Evolutionary conservation across 2,888 invertebrate species (phyloP).

Genomic region (Synergus umbraculus): DNA sequence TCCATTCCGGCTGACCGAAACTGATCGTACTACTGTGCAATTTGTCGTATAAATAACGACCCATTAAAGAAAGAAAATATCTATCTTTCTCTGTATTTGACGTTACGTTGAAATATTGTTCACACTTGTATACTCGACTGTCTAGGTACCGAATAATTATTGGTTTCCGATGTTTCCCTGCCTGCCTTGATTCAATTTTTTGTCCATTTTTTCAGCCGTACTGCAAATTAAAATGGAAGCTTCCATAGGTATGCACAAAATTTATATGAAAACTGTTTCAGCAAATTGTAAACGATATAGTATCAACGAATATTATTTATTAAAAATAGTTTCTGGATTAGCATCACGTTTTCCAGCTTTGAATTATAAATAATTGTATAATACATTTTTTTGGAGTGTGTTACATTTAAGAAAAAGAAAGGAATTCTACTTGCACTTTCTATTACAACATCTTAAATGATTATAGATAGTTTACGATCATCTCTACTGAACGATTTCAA

Average conservation of each 20-base stretch:
- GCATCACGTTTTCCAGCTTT: too few relatives aligned
- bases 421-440: background rate
- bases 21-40: slow-evolving; percentile 29
- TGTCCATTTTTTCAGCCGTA: background rate
- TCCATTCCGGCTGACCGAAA: slow-evolving; percentile 22
- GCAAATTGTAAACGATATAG: background rate
- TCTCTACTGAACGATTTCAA: background rate
- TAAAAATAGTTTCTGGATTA: background rate
- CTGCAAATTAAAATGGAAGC: slow-evolving; percentile 12
- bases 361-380: too few relatives aligned
- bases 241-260: background rate
- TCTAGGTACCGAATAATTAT: slow-evolving; percentile 27
- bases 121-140: slow-evolving; percentile 17
- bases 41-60: slow-evolving; percentile 39
- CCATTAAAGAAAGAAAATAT: slow-evolving; percentile 37
- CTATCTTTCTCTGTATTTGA: slow-evolving; percentile 35
- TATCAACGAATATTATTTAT: background rate
- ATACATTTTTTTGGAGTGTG: too few relatives aligned
- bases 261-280: background rate
- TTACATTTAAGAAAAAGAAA: background rate
- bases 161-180: slow-evolving; percentile 12
- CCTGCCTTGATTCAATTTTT: background rate
- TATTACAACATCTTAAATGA: background rate
- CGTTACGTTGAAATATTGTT: slow-evolving; percentile 37
- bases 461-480: background rate